Conservation (phyloP, 2,888 invertebrate species). For the Prenolepis imparis region DNA sequence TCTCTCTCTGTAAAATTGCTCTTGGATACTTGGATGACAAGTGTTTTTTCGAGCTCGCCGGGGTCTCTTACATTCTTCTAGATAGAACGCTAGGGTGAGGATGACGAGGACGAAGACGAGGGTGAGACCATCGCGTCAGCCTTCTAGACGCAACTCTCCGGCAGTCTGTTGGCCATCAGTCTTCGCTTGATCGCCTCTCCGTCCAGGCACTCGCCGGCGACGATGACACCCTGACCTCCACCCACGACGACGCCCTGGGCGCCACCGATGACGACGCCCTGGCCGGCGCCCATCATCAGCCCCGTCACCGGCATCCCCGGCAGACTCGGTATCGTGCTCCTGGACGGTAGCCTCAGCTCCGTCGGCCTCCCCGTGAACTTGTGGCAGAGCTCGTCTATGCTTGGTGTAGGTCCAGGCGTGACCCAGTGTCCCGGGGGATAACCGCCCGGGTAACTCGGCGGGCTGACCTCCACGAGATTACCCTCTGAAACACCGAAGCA, state of each 20-base stretch:
- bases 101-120: background rate
- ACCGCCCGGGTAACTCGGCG: slow-evolving; percentile 84
- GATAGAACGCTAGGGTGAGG: background rate
- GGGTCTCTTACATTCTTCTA: background rate
- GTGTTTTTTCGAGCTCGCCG: background rate
- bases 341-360: slow-evolving; percentile 84
- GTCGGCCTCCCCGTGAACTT: slow-evolving; percentile 84
- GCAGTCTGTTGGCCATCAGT: slow-evolving; percentile 94
- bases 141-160: slow-evolving; percentile 94
- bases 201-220: slow-evolving; percentile 89
- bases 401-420: slow-evolving; percentile 86
- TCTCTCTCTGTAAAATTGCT: slow-evolving; percentile 27
- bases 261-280: slow-evolving; percentile 77
- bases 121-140: background rate
- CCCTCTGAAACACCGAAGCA: slow-evolving; percentile 79
- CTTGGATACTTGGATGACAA: background rate
- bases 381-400: slow-evolving; percentile 85
- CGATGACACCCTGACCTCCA: slow-evolving; percentile 82
- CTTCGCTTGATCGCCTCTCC: slow-evolving; percentile 95
- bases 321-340: slow-evolving; percentile 82
- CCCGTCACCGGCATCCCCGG: slow-evolving; percentile 75
- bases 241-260: slow-evolving; percentile 84
- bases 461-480: slow-evolving; percentile 83
- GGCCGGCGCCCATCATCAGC: slow-evolving; percentile 65
- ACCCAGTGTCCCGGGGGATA: slow-evolving; percentile 86